Conservation (phyloP, 2,113 vertebrate genomes). For the Saimiri boliviensis region DNA sequence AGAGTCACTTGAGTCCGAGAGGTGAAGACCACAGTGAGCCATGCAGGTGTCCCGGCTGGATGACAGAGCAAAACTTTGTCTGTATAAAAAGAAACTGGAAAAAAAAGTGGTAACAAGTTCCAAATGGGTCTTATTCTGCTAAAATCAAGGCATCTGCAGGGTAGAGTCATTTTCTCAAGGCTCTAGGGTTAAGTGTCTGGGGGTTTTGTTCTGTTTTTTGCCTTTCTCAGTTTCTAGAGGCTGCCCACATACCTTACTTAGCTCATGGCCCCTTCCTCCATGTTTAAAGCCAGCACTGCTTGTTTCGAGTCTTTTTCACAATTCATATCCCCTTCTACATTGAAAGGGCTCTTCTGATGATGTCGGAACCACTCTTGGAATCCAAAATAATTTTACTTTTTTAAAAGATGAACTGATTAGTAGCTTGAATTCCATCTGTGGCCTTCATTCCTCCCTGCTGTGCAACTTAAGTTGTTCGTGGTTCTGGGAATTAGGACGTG, state of each 20-base stretch:
- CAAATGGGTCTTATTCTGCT: background rate
- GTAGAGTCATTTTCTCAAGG: background rate
- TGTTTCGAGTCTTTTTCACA: background rate
- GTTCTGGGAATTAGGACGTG: background rate
- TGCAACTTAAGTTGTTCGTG: rapidly evolving
- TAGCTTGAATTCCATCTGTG: background rate
- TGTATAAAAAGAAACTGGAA: too few relatives aligned
- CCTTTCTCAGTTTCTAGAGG: background rate
- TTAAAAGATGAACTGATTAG: background rate
- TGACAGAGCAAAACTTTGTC: too few relatives aligned
- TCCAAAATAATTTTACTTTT: background rate
- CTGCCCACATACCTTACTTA: background rate
- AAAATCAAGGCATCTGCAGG: background rate
- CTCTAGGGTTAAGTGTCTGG: rapidly evolving
- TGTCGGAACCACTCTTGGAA: rapidly evolving
- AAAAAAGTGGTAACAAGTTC: too few relatives aligned
- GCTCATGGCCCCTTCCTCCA: background rate
- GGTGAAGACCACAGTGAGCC: too few relatives aligned
- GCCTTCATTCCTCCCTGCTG: too few relatives aligned
- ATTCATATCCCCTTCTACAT: background rate
- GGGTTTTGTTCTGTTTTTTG: background rate
- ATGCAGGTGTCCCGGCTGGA: too few relatives aligned
- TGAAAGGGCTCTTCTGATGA: too few relatives aligned
- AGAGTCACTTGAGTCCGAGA: too few relatives aligned
- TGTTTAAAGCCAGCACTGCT: background rate